Evolutionary conservation across 1,140 invertebrate species (phyloP), one percentile per base, ranked within the genome.

Genomic region (Aphidius ervi): DNA sequence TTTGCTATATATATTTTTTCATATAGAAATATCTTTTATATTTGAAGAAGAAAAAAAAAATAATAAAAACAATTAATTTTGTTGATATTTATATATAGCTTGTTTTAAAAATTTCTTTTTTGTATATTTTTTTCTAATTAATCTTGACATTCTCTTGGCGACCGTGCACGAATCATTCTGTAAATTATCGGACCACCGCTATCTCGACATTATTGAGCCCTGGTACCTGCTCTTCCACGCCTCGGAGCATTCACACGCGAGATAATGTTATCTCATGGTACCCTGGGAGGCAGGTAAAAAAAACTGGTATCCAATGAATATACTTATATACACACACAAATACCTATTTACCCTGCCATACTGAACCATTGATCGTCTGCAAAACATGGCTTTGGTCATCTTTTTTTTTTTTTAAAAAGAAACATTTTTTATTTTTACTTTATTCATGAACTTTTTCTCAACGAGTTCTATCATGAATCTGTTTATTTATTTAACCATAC

Each of bases 231-330:
- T 67, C 69, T 67, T 65, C 69, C 64, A 65, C 65, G 39, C 47
- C 58, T 65, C 55, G 54, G 67, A 73, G 67, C 67, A 70, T 75
- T 74, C 68, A 68, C 71, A 69, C 65, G 23, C 63, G 58, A 70
- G 74, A 75, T 76, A 74, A 76, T 71, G 70, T 76, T 74, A 74
- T 76, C 73, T 72, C 55, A 20, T 65, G 43, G 65, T 70, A 70
- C 64, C 68, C 65, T 65, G 66, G 65, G 64, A 66, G 68, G 68
- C 64, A 62, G 72, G 63, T 61, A 61, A 40, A 46, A 48, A 53
- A 64, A 64, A 59, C 41, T 37, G 46, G 41, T 42, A 48, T 48
- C 16, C 37, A 42, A 16, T 40, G 53, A 41, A 60, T 46, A 60
- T 60, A 46, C 52, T 61, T 49, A 54, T 56, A 55, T 41, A 55